phyloP scores from a whole-genome alignment of 2,888 invertebrate species.

The Agrochola macilenta region DNA sequence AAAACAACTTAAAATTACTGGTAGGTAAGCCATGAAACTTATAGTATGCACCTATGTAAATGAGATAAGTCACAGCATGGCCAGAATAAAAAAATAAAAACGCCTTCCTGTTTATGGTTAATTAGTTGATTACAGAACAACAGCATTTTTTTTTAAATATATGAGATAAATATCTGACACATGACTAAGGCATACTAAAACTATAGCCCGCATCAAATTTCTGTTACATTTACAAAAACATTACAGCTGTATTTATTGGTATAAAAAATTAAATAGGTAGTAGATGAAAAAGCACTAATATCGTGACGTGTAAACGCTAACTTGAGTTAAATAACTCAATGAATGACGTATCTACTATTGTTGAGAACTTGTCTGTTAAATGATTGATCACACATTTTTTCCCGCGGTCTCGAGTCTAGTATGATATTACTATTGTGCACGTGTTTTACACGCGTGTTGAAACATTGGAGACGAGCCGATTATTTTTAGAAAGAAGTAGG shows the following conservation, averaged over 20 bases:
- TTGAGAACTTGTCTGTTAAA: constrained; percentile 5
- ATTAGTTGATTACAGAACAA: not conserved
- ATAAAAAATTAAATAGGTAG: not conserved
- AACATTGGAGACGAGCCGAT: not conserved
- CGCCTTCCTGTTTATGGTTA: not conserved
- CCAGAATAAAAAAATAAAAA: not conserved
- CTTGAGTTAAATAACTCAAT: not conserved
- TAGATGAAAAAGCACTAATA: not conserved
- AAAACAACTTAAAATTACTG: not conserved
- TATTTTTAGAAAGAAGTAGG: not conserved
- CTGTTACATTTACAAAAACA: constrained; percentile 8
- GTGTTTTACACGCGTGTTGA: not conserved
- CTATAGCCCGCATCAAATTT: not conserved
- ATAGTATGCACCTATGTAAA: too few species aligned
- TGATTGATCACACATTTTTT: constrained; percentile 7
- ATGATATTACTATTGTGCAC: not conserved
- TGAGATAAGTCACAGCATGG: not conserved
- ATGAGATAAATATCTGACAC: not conserved
- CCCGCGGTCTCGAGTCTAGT: not conserved
- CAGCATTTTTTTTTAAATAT: not conserved
- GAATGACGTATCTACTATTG: not conserved
- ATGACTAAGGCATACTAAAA: not conserved
- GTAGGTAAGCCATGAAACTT: not conserved
- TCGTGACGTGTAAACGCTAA: not conserved
- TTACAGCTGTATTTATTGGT: not conserved